Evolutionary conservation across 2,888 invertebrate species (phyloP), one percentile per base, ranked within the genome.

Genomic region (Eueremaeus valkanovi): DNA sequence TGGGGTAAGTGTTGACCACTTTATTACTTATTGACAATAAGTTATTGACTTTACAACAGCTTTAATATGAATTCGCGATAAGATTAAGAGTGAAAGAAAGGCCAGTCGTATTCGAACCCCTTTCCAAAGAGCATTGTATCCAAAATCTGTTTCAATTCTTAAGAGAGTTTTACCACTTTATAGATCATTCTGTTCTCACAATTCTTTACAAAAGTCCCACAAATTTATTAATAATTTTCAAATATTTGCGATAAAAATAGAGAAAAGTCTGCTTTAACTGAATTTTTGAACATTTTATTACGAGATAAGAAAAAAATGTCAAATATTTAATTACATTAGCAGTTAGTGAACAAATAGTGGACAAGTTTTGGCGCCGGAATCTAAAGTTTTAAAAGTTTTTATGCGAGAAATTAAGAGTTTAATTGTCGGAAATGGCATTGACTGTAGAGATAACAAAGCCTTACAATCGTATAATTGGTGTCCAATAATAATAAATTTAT

Each of bases 1-100:
- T 74, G 42, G 33, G 74, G 74, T 74, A 68, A 51, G 51, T 3
- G 16, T 6, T 51, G 24, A 51, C 51, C n/a, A 3, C 21, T 51
- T 24, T 51, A 24, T 51, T 21, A 9, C 11, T 40, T 5, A 40
- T 40, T 9, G 11, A 40, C 6, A 9, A 40, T 40, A 40, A 40
- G 21, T 5, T 21, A 24, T 24, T 51, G 5, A 51, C 24, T 51
- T 51, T 3, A 45, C 45, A 45, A 40, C 21, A 21, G 3, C 51
- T 51, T 6, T 51, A 18, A 36, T 36, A 36, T 36, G 5, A 36
- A 36, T 8, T 36, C n/a, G n/a, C n/a, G n/a, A n/a, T n/a, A n/a
- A n/a, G n/a, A n/a, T n/a, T n/a, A n/a, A n/a, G n/a, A n/a, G n/a
- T n/a, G n/a, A n/a, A n/a, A n/a, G n/a, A n/a, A n/a, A n/a, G n/a